phyloP scores from a whole-genome alignment of 2,888 invertebrate species.

The Allygus modestus region DNA sequence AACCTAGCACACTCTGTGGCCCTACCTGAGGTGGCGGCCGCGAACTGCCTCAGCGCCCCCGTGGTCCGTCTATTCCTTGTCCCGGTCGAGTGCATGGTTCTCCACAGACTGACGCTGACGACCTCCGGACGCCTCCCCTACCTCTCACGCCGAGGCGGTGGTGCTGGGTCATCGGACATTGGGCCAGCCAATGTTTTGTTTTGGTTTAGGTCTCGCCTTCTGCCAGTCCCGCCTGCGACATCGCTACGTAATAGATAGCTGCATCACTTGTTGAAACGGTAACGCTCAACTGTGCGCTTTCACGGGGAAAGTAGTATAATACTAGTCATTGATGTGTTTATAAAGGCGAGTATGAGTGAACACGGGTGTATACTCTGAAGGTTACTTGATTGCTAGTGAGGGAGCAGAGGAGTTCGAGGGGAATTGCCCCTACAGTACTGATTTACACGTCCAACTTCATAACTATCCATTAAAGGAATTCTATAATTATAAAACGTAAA shows the following conservation, averaged over 20 bases:
- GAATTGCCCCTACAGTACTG: too few relatives aligned
- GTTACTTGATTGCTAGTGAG: too few relatives aligned
- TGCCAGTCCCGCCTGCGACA: neutral
- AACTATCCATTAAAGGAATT: too few relatives aligned
- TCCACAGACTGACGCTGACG: slow-evolving; percentile 31
- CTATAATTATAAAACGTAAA: too few relatives aligned
- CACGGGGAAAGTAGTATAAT: too few relatives aligned
- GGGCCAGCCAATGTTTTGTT: neutral
- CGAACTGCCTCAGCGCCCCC: slow-evolving; percentile 52
- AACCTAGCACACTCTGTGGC: neutral
- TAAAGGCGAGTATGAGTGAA: too few relatives aligned
- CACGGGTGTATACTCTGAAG: too few relatives aligned
- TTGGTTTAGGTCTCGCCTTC: neutral
- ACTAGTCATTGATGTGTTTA: too few relatives aligned
- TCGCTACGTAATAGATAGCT: neutral
- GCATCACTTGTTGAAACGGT: neutral
- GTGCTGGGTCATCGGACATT: neutral
- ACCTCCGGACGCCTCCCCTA: slow-evolving; percentile 17
- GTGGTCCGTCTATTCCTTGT: slow-evolving; percentile 16
- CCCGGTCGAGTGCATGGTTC: slow-evolving; percentile 18
- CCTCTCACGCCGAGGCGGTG: neutral
- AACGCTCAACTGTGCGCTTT: too few relatives aligned
- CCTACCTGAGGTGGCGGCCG: slow-evolving; percentile 47
- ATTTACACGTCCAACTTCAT: too few relatives aligned
- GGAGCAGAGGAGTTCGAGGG: too few relatives aligned